Evolutionary conservation across 2,797 vertebrate genomes (phyloP), one percentile per base, ranked within the genome.

Genomic region (Micrastur ruficollis): DNA sequence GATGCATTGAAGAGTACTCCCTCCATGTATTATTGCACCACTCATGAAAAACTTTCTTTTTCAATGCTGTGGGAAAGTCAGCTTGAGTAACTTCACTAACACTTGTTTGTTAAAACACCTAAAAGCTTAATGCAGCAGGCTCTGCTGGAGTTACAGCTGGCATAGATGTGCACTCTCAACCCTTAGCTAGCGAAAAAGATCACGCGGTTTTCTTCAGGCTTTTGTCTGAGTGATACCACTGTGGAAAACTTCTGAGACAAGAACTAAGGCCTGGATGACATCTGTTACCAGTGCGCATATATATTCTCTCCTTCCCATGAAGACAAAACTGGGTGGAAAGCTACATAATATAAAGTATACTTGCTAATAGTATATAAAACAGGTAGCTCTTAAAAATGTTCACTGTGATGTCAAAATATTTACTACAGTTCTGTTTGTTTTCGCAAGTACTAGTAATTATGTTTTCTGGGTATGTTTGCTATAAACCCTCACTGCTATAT

Each of bases 361-460:
- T 84, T 94, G 11, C 29, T 62, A 63, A 42, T 5, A 66, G 14
- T 17, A 20, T 29, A 38, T 55, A 58, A 86, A 88, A 9, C 7
- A 56, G 14, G 12, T 26, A 63, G 21, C 27, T 90, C 44, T 87
- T 63, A 22, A 49, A 71, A 76, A 87, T 31, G 7, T 52, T 87
- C 46, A 73, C 6, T 25, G 19, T 20, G 17, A 76, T 89, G 74
- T 92, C 84, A 96, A 78, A 97, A 92, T 80, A 94, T 79, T 92
- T 84, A 71, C 70, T 52, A 70, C 4, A 0, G 1, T 31, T 90
- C 16, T 80, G 10, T 29, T 86, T 95, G 59, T 71, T 93, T 91
- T 63, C n/a, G 59, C 8, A 18, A 29, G 31, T 56, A 46, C 22
- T 85, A 81, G 66, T 61, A 65, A 62, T 44, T 75, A 47, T 12